Conservation (phyloP, 2,797 vertebrate genomes). For the Cyclopterus lumpus region DNA sequence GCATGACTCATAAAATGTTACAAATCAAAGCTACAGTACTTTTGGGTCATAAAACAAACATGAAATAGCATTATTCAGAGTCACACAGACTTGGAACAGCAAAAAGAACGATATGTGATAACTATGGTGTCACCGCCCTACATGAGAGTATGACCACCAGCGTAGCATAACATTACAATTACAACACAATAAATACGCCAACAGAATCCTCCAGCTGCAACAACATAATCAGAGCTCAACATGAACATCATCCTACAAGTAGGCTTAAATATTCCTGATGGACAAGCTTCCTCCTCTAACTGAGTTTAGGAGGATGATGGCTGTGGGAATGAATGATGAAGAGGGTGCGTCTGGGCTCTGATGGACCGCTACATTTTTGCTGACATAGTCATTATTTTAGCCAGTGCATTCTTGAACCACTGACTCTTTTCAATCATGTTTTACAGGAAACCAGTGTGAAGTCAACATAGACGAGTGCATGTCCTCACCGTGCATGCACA, state of each 20-base stretch:
- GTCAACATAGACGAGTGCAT: constrained; percentile 83
- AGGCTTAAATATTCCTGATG: not conserved
- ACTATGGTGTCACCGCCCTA: not conserved
- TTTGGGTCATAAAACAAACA: not conserved
- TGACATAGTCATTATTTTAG: not conserved
- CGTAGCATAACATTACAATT: not conserved
- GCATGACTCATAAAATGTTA: constrained; percentile 27
- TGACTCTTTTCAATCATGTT: constrained; percentile 14
- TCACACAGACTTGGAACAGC: not conserved
- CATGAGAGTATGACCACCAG: not conserved
- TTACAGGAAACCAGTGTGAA: constrained; percentile 83
- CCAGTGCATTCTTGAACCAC: not conserved
- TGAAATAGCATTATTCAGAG: not conserved
- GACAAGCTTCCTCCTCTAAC: not conserved
- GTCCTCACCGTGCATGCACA: constrained; percentile 83
- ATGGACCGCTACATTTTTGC: not conserved
- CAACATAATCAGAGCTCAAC: not conserved
- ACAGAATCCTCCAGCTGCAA: not conserved
- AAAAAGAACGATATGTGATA: not conserved
- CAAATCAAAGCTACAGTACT: not conserved
- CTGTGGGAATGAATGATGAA: not conserved
- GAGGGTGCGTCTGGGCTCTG: not conserved
- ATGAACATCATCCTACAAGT: not conserved
- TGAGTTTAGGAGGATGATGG: too few relatives aligned
- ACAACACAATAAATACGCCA: not conserved